Evolutionary conservation across 2,113 vertebrate species (phyloP).

Genomic region (Podocnemis expansa): DNA sequence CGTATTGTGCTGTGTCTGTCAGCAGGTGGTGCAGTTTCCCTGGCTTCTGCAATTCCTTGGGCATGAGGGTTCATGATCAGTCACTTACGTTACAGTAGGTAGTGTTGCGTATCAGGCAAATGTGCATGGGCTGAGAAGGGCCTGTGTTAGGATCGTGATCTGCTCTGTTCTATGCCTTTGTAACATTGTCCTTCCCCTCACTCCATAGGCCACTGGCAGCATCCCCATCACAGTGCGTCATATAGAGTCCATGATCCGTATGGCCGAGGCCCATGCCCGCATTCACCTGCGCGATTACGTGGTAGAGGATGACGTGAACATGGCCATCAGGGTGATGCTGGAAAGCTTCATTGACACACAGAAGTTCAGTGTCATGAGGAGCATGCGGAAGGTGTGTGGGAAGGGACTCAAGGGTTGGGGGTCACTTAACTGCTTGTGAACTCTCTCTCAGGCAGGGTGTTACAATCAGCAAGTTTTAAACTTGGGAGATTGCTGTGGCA

Average conservation of each 20-base stretch:
- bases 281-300: constrained; percentile 97
- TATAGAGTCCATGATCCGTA: constrained; percentile 98
- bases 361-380: constrained; percentile 97
- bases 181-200: not conserved
- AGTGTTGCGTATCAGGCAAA: rapidly evolving
- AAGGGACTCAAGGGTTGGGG: not conserved
- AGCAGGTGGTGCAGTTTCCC: constrained; percentile 62
- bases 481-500: not conserved
- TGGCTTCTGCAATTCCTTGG: not conserved
- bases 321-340: constrained; percentile 98
- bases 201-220: constrained; percentile 91
- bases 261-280: constrained; percentile 96
- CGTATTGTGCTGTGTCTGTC: not conserved
- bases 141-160: not conserved
- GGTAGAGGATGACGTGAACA: constrained; percentile 96
- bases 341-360: constrained; percentile 99
- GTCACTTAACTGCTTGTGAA: not conserved
- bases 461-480: constrained; percentile 1
- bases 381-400: constrained; percentile 92
- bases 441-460: not conserved
- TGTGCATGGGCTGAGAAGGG: not conserved
- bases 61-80: not conserved
- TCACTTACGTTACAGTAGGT: not conserved
- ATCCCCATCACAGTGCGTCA: constrained; percentile 98
- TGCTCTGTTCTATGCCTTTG: rapidly evolving